phyloP scores from a whole-genome alignment of 2,888 invertebrate genomes.

The Drosophila engyochracea region DNA sequence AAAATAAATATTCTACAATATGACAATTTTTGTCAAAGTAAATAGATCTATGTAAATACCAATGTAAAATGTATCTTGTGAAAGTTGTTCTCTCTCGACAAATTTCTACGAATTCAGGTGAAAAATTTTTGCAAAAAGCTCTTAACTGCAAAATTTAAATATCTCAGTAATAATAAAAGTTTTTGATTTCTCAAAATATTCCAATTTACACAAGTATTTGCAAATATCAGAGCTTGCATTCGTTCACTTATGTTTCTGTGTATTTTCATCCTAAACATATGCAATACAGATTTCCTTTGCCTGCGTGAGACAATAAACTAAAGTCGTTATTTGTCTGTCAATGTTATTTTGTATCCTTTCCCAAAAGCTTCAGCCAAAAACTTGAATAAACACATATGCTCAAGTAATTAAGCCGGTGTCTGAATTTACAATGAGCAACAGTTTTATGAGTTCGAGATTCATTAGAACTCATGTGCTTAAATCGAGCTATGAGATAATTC shows the following conservation, averaged over 20 bases:
- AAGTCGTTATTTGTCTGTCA: not conserved
- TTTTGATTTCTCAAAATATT: not conserved
- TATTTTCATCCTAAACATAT: not conserved
- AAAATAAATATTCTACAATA: not conserved
- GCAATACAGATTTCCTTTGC: not conserved
- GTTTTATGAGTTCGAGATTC: not conserved
- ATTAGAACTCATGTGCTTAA: conserved; percentile 2
- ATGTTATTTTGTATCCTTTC: not conserved
- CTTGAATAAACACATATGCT: not conserved
- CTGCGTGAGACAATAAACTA: not conserved
- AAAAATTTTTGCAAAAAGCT: not conserved
- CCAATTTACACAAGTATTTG: not conserved
- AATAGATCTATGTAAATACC: not conserved
- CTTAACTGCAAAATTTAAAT: not conserved
- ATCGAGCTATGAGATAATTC: not conserved
- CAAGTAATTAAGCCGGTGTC: conserved; percentile 1
- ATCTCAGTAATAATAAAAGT: not conserved
- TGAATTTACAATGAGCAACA: conserved; percentile 2
- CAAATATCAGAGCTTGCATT: not conserved
- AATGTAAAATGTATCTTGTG: not conserved
- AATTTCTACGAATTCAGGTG: not conserved
- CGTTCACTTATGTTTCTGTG: not conserved
- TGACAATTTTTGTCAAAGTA: not conserved
- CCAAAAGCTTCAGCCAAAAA: not conserved
- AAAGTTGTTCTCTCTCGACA: not conserved